Evolutionary conservation across 2,113 vertebrate genomes (phyloP), one percentile per base, ranked within the genome.

Genomic region (Catagonus wagneri): DNA sequence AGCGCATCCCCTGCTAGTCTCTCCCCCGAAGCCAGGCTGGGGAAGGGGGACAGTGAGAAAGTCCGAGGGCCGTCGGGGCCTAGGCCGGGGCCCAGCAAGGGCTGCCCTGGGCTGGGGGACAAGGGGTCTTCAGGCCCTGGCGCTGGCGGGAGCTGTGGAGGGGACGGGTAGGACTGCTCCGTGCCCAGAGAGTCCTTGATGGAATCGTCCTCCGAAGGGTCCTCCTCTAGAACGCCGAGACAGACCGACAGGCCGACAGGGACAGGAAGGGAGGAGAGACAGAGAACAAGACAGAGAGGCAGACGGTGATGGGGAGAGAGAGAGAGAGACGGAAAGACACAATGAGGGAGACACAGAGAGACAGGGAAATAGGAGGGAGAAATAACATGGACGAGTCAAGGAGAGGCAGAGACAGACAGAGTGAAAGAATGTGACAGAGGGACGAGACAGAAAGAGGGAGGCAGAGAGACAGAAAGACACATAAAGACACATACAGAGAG

Each of bases 11-110:
- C 98, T 0, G 98, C 95, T 66, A 99, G 98, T 78, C 99, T 98
- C 81, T 99, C 99, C 0, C 84, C 95, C 0, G 87, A 14, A 1
- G 72, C 96, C 96, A 98, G 83, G 75, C 98, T 96, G 0, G 98
- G 98, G 97, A 99, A 99, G 0, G 99, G 99, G 0, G 99, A 99
- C 93, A 98, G 97, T 0, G 99, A 99, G 96, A 99, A 99, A 89
- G 99, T 99, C 80, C 98, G 98, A 1, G 98, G 97, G 10, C 98
- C 98, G 0, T 99, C 99, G 0, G 98, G 98, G 80, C 98, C 96
- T 89, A 94, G 4, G 2, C 89, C 7, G 0, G 98, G 93, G 63
- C 96, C 98, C 0, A 98, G 97, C 19, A 98, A 97, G 2, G 98
- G 98, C 0, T 98, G 99, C 58, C 98, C 98, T 1, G 98, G 98